Evolutionary conservation across 2,797 vertebrate species (phyloP).

Genomic region (Leuciscus waleckii): DNA sequence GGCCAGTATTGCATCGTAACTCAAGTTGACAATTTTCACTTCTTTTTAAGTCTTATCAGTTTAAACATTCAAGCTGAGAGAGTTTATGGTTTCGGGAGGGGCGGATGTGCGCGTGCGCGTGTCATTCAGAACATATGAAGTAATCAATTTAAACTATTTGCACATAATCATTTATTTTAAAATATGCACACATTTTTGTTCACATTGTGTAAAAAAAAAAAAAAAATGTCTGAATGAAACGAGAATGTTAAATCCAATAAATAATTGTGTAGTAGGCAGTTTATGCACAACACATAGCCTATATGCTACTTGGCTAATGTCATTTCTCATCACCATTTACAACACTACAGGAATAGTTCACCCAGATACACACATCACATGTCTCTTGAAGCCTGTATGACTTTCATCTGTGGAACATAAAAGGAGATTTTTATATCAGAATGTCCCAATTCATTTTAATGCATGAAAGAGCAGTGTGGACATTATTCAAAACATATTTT

Average conservation of each 20-base stretch:
- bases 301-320: neutral
- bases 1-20: no score
- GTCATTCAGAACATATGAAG: no score
- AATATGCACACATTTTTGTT: no score
- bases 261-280: neutral
- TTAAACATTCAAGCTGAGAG: no score
- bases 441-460: neutral
- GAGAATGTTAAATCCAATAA: neutral
- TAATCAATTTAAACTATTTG: no score
- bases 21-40: no score
- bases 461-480: neutral
- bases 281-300: neutral
- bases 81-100: no score
- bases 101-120: no score
- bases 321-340: neutral
- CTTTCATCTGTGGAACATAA: slow-evolving; percentile 6
- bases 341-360: neutral
- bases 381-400: neutral
- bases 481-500: slow-evolving; percentile 2
- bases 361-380: neutral
- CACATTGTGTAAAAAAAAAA: no score
- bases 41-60: no score
- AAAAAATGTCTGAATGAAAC: no score
- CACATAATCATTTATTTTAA: no score
- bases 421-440: neutral